Evolutionary conservation across 1,140 invertebrate genomes (phyloP), one percentile per base, ranked within the genome.

Genomic region (Brachionus angularis): DNA sequence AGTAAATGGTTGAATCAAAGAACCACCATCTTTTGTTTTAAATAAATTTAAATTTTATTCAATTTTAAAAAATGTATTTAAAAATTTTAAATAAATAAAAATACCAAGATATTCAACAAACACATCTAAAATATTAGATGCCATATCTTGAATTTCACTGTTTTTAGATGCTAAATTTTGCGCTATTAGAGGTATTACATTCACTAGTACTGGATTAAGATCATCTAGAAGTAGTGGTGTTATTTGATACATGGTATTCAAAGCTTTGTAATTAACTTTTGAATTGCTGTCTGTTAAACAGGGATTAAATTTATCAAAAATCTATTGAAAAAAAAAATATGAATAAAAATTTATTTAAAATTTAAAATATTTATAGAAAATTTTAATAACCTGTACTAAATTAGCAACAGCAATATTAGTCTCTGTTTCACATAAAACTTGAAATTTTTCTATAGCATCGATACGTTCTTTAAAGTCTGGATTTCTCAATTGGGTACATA

Each of bases 161-260:
- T 81, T 81, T 72, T 81, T 81, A 7, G 80, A 81, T n/a, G 78
- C 78, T 31, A 81, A 74, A 74, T 79, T 80, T 8, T 77, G 75
- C 21, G 78, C 75, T 8, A 80, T 76, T 46, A 76, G 76, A 14
- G 74, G 74, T 1, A 80, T 75, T 12, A 76, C 74, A 50, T 80
- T 77, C 29, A 73, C 78, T 47, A 79, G 74, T 42, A 79, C 78
- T 21, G 61, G 46, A 16, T 71, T 52, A 39, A 80, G 47, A n/a
- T 74, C 55, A 55, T 78, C 76, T 3, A 72, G 67, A 8, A 82
- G 71, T 14, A 76, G 42, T 0, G 79, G 78, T 18, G 77, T 76
- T 31, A 80, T 75, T 36, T 78, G 74, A n/a, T 76, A 72, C 75
- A 80, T 76, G 5, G 77, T 77, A 72, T 79, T 76, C 52, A 82